Conservation (phyloP, 2,888 invertebrate species). For the Eulithis prunata region DNA sequence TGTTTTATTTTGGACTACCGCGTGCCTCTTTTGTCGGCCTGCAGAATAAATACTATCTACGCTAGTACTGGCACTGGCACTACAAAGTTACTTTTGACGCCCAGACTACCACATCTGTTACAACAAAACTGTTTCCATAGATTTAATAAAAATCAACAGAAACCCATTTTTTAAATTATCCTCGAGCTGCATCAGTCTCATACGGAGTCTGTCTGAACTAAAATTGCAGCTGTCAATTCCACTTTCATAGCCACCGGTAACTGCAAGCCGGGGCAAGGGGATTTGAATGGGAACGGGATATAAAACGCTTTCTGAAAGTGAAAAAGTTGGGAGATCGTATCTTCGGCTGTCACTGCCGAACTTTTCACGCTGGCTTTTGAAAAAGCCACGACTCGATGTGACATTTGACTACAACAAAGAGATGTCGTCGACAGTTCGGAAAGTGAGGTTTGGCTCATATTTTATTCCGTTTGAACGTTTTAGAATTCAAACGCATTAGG, state of each 20-base stretch:
- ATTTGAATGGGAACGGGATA: slow-evolving; percentile 37
- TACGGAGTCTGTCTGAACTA: neutral
- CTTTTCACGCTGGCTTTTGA: slow-evolving; percentile 19
- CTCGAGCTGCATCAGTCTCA: no score
- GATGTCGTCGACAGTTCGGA: slow-evolving; percentile 5
- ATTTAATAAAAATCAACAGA: neutral
- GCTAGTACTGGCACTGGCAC: neutral
- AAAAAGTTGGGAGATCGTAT: slow-evolving; percentile 34
- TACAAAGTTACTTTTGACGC: slow-evolving; percentile 3
- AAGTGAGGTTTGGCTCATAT: neutral
- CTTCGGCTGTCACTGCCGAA: slow-evolving; percentile 29
- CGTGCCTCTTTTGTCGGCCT: slow-evolving; percentile 30
- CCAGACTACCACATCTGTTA: neutral
- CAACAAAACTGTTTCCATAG: neutral
- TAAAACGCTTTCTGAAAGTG: slow-evolving; percentile 33
- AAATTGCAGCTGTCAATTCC: slow-evolving; percentile 5
- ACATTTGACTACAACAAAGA: slow-evolving; percentile 16
- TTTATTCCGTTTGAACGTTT: neutral
- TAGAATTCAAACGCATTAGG: neutral
- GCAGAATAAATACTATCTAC: slow-evolving; percentile 14
- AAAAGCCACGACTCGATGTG: slow-evolving; percentile 4
- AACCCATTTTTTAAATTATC: neutral
- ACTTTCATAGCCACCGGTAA: neutral
- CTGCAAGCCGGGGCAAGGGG: slow-evolving; percentile 19
- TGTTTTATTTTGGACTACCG: slow-evolving; percentile 53